Base-by-base conservation (phyloP, 2,888 invertebrate species). In the Cyrtodaria siliqua region DNA sequence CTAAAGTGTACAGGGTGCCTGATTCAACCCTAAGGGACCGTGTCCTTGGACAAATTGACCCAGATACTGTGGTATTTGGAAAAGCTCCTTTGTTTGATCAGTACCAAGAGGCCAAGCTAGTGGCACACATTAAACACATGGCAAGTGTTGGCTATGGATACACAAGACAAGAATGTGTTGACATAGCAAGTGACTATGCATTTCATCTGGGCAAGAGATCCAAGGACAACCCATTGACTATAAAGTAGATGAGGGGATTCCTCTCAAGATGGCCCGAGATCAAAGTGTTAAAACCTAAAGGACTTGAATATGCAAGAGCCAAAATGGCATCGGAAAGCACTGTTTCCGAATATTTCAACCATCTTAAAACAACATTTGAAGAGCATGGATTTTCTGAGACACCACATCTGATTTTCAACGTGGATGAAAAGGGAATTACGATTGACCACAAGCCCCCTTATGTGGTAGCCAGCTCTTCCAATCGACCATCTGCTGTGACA, bases 351-450 rank as follows among this genome's bases (percentile, higher is more conserved):
- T 66, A 66, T 26, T 63, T 64, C 59, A 29, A 59, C 1, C 33
- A 71, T 1, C 26, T 72, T n/a, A n/a, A 71, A 49, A 1, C 33
- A 1, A 18, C 6, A 9, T 27, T 63, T 14, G 20, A 33, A 1
- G 52, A 69, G 24, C 29, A 70, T 57, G 49, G 47, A 2, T 38
- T 79, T 2, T n/a, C 26, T 8, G 64, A 73, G 14, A 66, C 59
- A 29, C 71, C 70, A 2, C 74, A 74, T 50, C 33, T 67, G 16
- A 74, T 71, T 14, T 74, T 55, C 40, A 79, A 79, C 67, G 33
- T 61, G 14, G 79, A 74, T 70, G 74, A 67, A 63, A 79, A 79
- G 50, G 67, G 70, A 14, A 33, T 79, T 16, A 40, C 62, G 16
- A 16, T 20, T 14, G 50, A 74, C 3, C 74, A 79, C 55, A 63